These are phyloP conservation scores for Aphrocallistes beatrix DNA, from an alignment of 37 sponge, comb jelly and placozoan genomes.

Conservation along the genomic window DNA sequence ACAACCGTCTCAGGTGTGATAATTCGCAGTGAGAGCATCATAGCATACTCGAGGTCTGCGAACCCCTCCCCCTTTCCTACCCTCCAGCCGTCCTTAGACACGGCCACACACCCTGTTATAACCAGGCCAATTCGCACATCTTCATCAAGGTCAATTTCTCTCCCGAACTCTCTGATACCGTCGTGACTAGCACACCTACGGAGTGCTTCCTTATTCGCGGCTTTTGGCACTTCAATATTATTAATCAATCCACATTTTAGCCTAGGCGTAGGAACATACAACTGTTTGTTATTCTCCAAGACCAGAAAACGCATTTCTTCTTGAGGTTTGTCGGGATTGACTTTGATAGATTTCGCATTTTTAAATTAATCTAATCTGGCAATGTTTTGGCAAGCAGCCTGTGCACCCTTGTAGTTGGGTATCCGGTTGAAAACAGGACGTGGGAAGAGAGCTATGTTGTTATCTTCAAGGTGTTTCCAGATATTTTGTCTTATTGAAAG, in stretches of 20 bases:
- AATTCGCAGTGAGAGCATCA: not conserved
- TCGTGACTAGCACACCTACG: not conserved
- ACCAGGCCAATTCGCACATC: not conserved
- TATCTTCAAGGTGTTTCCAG: not conserved
- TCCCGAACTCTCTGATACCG: not conserved
- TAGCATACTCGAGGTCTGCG: not conserved
- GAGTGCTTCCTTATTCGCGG: not conserved
- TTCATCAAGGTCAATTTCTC: not conserved
- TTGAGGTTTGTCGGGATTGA: not conserved
- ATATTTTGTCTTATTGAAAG: not conserved
- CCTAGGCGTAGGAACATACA: not conserved
- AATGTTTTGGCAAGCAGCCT: not conserved
- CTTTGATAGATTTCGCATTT: not conserved
- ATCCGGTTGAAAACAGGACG: not conserved
- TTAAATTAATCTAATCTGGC: not conserved
- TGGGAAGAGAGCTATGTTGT: not conserved
- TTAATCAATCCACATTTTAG: not conserved
- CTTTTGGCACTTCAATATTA: not conserved
- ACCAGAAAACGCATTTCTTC: not conserved
- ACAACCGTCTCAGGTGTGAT: not conserved
- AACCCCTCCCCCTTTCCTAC: constrained; percentile 2
- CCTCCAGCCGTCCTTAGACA: not conserved
- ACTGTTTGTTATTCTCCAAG: not conserved
- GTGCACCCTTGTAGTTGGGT: not conserved
- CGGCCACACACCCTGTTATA: not conserved